Percentiles rank a stretch among this genome's conserved stretches.
Conservation (phyloP, 2,797 vertebrate genomes). For the Chiloscyllium punctatum region DNA sequence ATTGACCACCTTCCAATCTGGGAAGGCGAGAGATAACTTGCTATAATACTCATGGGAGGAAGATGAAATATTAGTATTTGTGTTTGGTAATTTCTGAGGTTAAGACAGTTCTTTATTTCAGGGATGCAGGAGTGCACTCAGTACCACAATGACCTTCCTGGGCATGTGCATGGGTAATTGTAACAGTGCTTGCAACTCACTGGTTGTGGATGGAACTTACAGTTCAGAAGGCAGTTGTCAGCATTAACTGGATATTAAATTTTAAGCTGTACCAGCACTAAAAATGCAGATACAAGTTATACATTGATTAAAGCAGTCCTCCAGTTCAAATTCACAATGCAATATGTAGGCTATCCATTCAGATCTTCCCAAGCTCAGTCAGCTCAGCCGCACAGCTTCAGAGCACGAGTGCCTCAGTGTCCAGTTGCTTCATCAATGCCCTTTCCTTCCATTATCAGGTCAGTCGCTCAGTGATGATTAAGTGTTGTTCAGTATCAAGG, state of each 20-base stretch:
- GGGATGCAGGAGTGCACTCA: background rate
- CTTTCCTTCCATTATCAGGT: background rate
- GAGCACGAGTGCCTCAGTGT: background rate
- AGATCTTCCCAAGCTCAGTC: background rate
- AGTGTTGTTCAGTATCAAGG: background rate
- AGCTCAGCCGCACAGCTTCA: background rate
- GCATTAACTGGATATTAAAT: background rate
- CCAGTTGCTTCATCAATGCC: background rate
- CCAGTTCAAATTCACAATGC: background rate
- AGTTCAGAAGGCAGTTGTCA: background rate
- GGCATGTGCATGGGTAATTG: background rate
- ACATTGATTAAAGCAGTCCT: background rate
- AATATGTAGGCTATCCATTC: background rate
- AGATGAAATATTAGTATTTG: conserved; percentile 62
- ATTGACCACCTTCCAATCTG: conserved; percentile 74
- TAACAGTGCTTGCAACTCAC: background rate
- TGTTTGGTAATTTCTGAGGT: conserved; percentile 41
- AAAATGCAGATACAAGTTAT: background rate
- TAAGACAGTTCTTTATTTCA: conserved; percentile 47
- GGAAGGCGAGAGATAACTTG: conserved; percentile 71
- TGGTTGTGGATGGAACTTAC: background rate
- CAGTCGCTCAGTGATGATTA: background rate
- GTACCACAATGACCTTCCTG: background rate
- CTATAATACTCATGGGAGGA: conserved; percentile 80
- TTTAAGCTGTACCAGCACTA: background rate